Evolutionary conservation across 2,113 vertebrate species (phyloP), one percentile per base, ranked within the genome.

Genomic region (Plestiodon gilberti): DNA sequence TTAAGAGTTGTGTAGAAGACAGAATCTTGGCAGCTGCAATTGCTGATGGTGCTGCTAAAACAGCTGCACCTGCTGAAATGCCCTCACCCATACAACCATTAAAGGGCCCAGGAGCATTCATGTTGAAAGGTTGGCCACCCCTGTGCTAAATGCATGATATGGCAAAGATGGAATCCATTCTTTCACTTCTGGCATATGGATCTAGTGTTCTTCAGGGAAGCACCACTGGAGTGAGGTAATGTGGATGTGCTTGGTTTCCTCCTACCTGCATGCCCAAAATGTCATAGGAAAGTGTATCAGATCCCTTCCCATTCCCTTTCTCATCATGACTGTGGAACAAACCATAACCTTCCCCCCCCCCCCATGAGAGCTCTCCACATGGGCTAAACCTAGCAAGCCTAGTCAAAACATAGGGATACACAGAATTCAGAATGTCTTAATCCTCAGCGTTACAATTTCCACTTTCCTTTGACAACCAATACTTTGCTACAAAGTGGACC

Each of bases 141-240:
- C n/a, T n/a, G n/a, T n/a, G 88, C 86, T 89, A 93, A 91, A 73
- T 92, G 92, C 77, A 89, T 89, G 89, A 89, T 0, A 2, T 86
- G 81, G 86, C 2, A 0, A 89, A 92, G 89, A 88, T 90, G 81
- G 82, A 96, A 92, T 84, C 84, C 83, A 85, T 94, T 95, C 92
- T 82, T n/a, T 81, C 90, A 84, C 57, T 91, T 3, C 87, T 92
- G 89, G 89, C 91, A 89, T 84, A 71, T 74, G 86, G 88, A 83
- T 94, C 89, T 94, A 91, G 82, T 87, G 67, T 94, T 90, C 91
- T 87, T 33, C 69, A 35, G 87, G 89, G 89, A 89, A 79, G 18
- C 14, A 86, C 70, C 90, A 91, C 88, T 90, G 91, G 78, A 93
- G 89, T 89, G 94, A 89, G 38, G 59, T 1, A 8, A 88, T 76